Conservation (phyloP, 2,113 vertebrate species). For the Megaceryle maxima region DNA sequence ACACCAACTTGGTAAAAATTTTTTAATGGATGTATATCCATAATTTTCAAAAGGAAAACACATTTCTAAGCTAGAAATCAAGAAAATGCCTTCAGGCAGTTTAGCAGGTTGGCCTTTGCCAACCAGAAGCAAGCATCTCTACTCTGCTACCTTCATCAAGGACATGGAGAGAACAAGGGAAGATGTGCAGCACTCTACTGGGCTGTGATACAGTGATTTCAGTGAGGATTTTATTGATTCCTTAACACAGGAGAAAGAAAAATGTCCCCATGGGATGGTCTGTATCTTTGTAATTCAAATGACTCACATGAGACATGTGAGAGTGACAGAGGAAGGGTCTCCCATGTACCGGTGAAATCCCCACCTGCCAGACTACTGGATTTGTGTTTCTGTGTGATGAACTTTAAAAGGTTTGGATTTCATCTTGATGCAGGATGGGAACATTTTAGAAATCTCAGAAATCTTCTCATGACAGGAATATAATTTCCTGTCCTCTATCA, state of each 20-base stretch:
- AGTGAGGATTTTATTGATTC: not conserved
- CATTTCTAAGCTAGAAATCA: not conserved
- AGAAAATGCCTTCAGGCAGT: not conserved
- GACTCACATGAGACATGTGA: not conserved
- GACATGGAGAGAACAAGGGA: not conserved
- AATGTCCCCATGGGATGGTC: not conserved
- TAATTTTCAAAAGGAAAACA: not conserved
- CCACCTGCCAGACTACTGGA: not conserved
- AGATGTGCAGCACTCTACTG: accelerated
- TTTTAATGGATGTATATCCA: not conserved
- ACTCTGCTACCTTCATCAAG: no score
- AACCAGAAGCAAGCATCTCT: not conserved
- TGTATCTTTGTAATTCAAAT: not conserved
- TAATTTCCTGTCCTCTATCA: not conserved
- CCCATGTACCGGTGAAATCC: not conserved
- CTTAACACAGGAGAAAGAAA: not conserved
- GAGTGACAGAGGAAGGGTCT: not conserved
- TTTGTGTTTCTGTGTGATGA: not conserved
- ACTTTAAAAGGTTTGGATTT: not conserved
- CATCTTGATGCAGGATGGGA: not conserved
- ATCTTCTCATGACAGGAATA: not conserved
- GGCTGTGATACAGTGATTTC: not conserved
- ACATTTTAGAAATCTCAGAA: not conserved
- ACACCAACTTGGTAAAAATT: not conserved
- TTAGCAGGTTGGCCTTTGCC: not conserved